Evolutionary conservation across 2,888 invertebrate genomes (phyloP).

Genomic region (Noctua janthe): DNA sequence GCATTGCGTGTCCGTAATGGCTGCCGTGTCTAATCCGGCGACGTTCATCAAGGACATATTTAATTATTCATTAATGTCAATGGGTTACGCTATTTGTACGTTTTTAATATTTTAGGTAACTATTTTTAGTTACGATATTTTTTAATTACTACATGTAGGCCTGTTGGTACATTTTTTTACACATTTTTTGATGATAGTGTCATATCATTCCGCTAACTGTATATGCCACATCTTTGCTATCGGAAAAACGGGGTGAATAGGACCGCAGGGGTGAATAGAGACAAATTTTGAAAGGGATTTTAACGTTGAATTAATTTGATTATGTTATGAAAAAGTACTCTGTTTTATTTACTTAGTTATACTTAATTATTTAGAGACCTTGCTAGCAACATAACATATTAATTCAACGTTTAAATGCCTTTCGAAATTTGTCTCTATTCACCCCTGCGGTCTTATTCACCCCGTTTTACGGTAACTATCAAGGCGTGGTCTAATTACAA

Average conservation of each 20-base stretch:
- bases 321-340: too few relatives aligned
- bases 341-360: too few relatives aligned
- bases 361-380: too few relatives aligned
- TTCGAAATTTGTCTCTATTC: too few relatives aligned
- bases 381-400: too few relatives aligned
- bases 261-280: too few relatives aligned
- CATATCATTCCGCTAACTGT: neutral
- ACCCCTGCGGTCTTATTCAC: too few relatives aligned
- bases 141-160: neutral
- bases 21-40: constrained; percentile 48
- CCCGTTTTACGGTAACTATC: too few relatives aligned
- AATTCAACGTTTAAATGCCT: too few relatives aligned
- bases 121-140: constrained; percentile 30
- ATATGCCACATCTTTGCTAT: neutral
- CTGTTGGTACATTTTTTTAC: neutral
- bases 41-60: constrained; percentile 54
- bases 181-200: neutral
- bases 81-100: constrained; percentile 28
- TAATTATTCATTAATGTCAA: constrained; percentile 59
- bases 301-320: too few relatives aligned
- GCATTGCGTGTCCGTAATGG: constrained; percentile 59
- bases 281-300: too few relatives aligned
- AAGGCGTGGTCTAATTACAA: neutral
- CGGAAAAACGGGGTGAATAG: too few relatives aligned
- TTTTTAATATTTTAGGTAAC: neutral